Percentiles rank a stretch among this genome's conserved stretches.
phyloP scores from a whole-genome alignment of 2,888 invertebrate species.

The Kryphioiulus occultus region DNA sequence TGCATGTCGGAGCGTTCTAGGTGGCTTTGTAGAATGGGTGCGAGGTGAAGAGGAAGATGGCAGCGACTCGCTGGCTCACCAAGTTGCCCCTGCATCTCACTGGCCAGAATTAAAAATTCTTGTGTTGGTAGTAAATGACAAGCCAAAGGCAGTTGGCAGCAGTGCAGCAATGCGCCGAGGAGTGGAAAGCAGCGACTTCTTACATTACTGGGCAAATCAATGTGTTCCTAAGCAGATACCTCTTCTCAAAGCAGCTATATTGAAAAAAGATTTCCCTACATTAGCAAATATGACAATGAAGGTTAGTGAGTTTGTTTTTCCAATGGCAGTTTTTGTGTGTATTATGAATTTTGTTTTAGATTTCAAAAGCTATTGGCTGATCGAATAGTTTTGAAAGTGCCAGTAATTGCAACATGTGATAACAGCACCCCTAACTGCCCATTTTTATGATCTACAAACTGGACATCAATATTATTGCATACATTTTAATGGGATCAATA shows the following conservation, averaged over 20 bases:
- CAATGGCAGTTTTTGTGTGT: too few species aligned
- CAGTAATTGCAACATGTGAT: too few species aligned
- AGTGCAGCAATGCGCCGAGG: slow-evolving; percentile 87
- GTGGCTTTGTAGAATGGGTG: slow-evolving; percentile 95
- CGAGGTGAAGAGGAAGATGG: slow-evolving; percentile 68
- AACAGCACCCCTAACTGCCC: too few species aligned
- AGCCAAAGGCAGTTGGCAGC: slow-evolving; percentile 83
- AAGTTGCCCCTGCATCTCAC: slow-evolving; percentile 73
- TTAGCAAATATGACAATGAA: slow-evolving; percentile 96
- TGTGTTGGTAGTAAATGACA: slow-evolving; percentile 69
- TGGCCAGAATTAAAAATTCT: slow-evolving; percentile 86
- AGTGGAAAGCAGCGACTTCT: slow-evolving; percentile 80
- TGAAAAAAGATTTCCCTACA: slow-evolving; percentile 74
- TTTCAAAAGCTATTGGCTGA: too few species aligned
- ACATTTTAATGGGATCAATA: slow-evolving; percentile 52
- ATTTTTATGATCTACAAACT: too few species aligned
- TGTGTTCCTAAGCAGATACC: slow-evolving; percentile 77
- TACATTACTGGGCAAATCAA: slow-evolving; percentile 75
- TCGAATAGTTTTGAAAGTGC: too few species aligned
- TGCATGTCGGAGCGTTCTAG: slow-evolving; percentile 92
- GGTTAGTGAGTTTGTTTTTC: slow-evolving; percentile 57
- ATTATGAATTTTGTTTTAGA: too few species aligned
- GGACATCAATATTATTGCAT: too few species aligned
- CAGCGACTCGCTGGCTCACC: slow-evolving; percentile 59
- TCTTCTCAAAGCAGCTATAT: slow-evolving; percentile 71